Percentiles rank a stretch among this genome's conserved stretches.
Conservation (phyloP, 2,113 vertebrate species). For the Polypterus bichir region DNA sequence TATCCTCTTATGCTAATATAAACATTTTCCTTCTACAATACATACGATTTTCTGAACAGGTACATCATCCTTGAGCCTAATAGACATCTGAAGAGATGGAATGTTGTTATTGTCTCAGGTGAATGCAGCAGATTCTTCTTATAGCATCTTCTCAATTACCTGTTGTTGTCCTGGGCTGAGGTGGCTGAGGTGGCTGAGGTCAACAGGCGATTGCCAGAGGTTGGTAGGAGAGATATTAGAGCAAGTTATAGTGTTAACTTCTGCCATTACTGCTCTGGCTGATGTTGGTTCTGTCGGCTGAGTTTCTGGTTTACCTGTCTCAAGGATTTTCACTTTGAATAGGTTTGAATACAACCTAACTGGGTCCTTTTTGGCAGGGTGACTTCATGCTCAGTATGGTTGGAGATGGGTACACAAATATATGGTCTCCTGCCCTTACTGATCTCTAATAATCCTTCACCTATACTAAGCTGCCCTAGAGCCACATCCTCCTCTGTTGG, state of each 20-base stretch:
- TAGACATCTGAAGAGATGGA: not conserved
- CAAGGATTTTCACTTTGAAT: not conserved
- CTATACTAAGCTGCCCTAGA: not conserved
- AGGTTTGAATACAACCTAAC: constrained; percentile 7
- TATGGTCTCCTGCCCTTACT: not conserved
- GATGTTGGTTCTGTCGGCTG: not conserved
- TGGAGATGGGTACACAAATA: constrained; percentile 3
- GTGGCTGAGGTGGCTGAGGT: constrained; percentile 10
- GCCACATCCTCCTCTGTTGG: constrained; percentile 4
- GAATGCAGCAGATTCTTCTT: constrained; percentile 4
- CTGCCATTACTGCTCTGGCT: not conserved
- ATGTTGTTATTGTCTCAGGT: constrained; percentile 10
- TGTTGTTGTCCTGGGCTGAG: constrained; percentile 1
- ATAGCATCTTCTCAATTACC: constrained; percentile 6
- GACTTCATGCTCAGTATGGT: not conserved
- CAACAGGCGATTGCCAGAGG: constrained; percentile 4
- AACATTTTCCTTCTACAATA: not conserved
- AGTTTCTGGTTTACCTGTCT: not conserved
- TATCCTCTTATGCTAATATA: no score
- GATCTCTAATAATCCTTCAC: constrained; percentile 1
- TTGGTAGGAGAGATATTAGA: not conserved
- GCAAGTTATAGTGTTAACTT: not conserved
- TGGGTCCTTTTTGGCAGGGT: not conserved
- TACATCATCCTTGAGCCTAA: constrained; percentile 3
- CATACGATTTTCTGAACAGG: constrained; percentile 11